phyloP scores from a whole-genome alignment of 2,797 vertebrate species.

The Tenualosa thibaudeaui region DNA sequence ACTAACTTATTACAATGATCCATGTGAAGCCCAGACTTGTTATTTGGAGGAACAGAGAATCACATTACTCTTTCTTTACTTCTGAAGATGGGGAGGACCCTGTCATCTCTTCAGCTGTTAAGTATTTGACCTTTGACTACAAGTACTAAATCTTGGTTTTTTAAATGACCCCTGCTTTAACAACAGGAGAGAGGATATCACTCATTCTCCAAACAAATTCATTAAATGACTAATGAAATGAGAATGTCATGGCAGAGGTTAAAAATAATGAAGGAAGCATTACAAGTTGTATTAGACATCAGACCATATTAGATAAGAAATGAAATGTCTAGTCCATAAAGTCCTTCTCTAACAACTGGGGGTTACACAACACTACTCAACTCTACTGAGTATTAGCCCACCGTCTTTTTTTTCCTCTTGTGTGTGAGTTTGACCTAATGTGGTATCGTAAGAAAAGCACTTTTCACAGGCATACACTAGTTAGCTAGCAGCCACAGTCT shows the following conservation, averaged over 20 bases:
- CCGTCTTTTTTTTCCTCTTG: constrained; percentile 23
- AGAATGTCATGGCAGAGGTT: too few species aligned
- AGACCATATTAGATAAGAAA: background rate
- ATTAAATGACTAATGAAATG: background rate
- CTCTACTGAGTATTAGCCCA: background rate
- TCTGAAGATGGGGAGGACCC: background rate
- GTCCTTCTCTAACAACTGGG: background rate
- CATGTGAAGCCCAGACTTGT: background rate
- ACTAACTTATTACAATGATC: background rate
- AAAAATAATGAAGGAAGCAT: background rate
- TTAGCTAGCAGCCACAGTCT: constrained; percentile 63
- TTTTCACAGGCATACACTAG: constrained; percentile 74
- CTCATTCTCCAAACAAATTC: background rate
- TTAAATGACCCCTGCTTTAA: background rate
- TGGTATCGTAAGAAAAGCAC: constrained; percentile 58
- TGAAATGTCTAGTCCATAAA: background rate
- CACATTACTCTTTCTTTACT: background rate
- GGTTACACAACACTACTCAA: background rate
- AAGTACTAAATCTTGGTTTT: constrained; percentile 36
- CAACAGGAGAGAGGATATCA: constrained; percentile 4
- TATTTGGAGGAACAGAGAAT: background rate
- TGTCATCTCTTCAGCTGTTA: constrained; percentile 16
- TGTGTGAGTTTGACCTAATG: constrained; percentile 54
- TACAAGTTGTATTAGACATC: background rate
- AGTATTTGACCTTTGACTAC: constrained; percentile 36